Evolutionary conservation across 2,888 invertebrate species (phyloP), one percentile per base, ranked within the genome.

Genomic region (Apotomis turbidana): DNA sequence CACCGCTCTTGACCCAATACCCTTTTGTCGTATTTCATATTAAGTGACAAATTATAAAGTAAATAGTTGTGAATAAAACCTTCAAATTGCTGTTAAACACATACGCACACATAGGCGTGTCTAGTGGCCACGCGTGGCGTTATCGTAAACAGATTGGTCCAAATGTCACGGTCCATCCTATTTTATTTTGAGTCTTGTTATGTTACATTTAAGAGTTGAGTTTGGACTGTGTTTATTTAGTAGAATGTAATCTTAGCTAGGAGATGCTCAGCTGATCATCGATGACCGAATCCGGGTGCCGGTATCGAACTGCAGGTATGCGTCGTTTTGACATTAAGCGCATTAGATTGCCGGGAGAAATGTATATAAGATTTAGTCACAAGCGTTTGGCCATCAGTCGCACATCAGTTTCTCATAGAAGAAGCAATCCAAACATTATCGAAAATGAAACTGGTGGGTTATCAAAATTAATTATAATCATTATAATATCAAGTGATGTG

Each of bases 361-460:
- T 89, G 89, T 92, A 92, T 93, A 92, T 88, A 92, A 92, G 90
- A 89, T 83, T 87, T 83, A 79, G 86, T 79, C 78, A 78, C 81
- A 77, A 81, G 71, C 78, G 79, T 75, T 80, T 77, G 76, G 76
- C 79, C 85, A 91, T 90, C 91, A 93, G 90, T 91, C 85, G 88
- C 85, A 85, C 85, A 85, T 85, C 85, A 85, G 87, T 76, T 81
- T 83, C 81, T 87, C 78, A 81, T 83, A 81, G 79, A 41, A 81
- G 83, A 83, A 84, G 80, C 79, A 82, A 86, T 81, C 78, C 72
- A 78, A 67, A 60, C 51, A 74, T 66, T 61, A 82, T 78, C 80
- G 88, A 88, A 83, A 80, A 93, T 93, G 93, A 92, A 93, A 88
- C 79, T 89, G 88, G 93, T 92, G 87, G 78, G 90, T 89, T 70